phyloP scores from a whole-genome alignment of 1,140 invertebrate species.

The Nasonia vitripennis region DNA sequence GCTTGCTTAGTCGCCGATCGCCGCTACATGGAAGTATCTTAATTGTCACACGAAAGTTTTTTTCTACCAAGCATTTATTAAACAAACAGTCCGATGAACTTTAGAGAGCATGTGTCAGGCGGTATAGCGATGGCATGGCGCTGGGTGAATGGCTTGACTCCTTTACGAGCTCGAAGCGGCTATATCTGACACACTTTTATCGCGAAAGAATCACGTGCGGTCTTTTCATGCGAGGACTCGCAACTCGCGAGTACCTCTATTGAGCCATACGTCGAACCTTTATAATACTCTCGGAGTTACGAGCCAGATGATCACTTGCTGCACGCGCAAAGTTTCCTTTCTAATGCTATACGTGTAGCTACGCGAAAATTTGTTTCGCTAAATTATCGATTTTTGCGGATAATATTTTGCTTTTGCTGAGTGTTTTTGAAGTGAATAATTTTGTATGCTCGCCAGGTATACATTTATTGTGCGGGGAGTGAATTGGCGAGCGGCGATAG shows the following conservation, averaged over 20 bases:
- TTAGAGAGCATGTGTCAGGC: background rate
- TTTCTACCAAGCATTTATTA: background rate
- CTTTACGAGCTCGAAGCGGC: too few species aligned
- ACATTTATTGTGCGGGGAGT: too few species aligned
- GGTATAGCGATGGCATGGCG: background rate
- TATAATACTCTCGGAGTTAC: background rate
- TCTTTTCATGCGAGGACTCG: background rate
- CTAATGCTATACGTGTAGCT: background rate
- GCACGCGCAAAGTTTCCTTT: background rate
- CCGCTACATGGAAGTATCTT: background rate
- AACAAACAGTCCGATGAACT: conserved; percentile 25
- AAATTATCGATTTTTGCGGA: background rate
- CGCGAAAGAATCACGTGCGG: background rate
- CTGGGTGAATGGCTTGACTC: background rate
- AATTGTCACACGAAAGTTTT: background rate
- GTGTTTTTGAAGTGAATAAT: too few species aligned
- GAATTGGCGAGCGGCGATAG: too few species aligned
- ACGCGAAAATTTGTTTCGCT: background rate
- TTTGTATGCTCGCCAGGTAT: too few species aligned
- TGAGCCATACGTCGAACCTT: background rate
- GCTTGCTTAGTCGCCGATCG: background rate
- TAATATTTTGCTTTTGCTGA: too few species aligned
- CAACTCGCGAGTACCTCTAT: background rate
- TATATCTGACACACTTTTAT: conserved; percentile 5
- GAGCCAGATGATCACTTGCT: background rate